Evolutionary conservation across 2,113 vertebrate genomes (phyloP), one percentile per base, ranked within the genome.

Genomic region (Benitochromis conjunctus): DNA sequence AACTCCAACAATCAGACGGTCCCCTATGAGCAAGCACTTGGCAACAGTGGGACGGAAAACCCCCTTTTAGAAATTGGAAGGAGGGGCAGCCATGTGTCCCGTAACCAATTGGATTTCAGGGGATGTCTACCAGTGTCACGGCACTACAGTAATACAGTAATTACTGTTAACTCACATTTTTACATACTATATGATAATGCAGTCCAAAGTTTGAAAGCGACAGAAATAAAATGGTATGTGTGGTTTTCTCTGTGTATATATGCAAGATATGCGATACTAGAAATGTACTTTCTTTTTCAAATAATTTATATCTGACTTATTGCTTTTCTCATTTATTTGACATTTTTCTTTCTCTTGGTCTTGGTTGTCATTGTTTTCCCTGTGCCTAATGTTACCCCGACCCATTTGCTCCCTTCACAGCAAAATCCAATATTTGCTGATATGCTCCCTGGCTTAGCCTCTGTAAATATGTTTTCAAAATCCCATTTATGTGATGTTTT

Each of bases 381-480:
- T 84, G 80, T 90, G 84, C 87, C 87, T 92, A 91, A 93, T 91
- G 91, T 92, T 92, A 89, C 84, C 60, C 82, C 91, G 91, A 94
- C 92, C 92, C 85, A 95, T 94, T 95, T 95, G 91, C 92, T 95
- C 90, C 80, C 66, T 78, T 86, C 90, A 91, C 85, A 82, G 88
- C 81, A 83, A 92, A 95, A 95, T 94, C 90, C 86, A 93, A 94
- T 95, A 92, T 93, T 95, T 94, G 83, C 89, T 91, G 88, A 94
- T 94, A 91, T 51, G 84, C 91, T 94, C 80, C 41, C 89, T 92
- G 86, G 89, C 91, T 94, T 92, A 91, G 85, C 82, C 89, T 92
- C 81, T 89, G 90, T 94, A 92, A 95, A 95, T 95, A 93, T 92
- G 88, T 92, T 94, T 94, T 86, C 86, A 90, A 86, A 93, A 94